These are phyloP conservation scores for Periphyllus acericola DNA, from an alignment of 2,888 invertebrate genomes.

Conservation along the genomic window DNA sequence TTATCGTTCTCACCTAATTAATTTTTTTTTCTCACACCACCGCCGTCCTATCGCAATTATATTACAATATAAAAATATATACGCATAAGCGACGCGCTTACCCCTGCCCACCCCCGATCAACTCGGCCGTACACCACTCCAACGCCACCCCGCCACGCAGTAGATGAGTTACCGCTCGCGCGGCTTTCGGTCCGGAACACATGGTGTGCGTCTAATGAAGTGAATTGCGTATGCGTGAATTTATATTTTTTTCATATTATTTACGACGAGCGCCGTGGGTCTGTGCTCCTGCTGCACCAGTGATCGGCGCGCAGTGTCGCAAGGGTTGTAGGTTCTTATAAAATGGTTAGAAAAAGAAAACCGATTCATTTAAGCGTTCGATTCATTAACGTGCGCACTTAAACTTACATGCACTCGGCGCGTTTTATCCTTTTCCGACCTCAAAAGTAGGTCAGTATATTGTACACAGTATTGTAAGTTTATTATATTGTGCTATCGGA, in stretches of 20 bases:
- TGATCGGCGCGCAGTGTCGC: background rate
- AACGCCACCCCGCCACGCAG: background rate
- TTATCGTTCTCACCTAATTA: constrained; percentile 58
- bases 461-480: background rate
- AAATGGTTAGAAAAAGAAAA: too few relatives aligned
- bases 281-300: background rate
- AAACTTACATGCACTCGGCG: background rate
- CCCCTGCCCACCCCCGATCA: too few relatives aligned
- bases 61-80: background rate
- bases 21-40: constrained; percentile 14
- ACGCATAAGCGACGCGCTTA: too few relatives aligned
- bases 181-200: constrained; percentile 24
- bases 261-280: background rate
- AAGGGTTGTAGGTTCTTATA: background rate
- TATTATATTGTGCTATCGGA: background rate
- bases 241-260: background rate
- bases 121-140: background rate
- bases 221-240: background rate
- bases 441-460: background rate
- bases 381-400: too few relatives aligned
- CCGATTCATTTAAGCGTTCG: too few relatives aligned
- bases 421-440: too few relatives aligned
- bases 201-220: constrained; percentile 38
- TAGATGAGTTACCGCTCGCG: constrained; percentile 31
- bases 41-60: background rate